Conservation (phyloP, 2,888 invertebrate genomes). For the Andrena minutula region DNA sequence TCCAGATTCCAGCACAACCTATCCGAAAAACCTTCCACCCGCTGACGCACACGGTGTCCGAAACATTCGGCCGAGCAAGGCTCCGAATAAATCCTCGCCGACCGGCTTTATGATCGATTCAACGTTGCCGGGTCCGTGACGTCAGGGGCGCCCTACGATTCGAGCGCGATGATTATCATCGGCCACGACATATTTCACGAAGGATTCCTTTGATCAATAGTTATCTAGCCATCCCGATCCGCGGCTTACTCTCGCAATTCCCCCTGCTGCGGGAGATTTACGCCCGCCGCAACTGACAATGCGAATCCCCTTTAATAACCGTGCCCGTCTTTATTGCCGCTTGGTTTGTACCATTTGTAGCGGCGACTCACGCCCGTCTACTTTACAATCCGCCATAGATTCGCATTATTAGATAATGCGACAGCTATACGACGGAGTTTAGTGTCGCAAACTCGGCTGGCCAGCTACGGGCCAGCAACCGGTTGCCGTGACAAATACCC, state of each 20-base stretch:
- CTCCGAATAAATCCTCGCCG: slow-evolving; percentile 9
- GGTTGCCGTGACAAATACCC: slow-evolving; percentile 12
- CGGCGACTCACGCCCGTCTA: slow-evolving; percentile 57
- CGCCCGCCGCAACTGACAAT: slow-evolving; percentile 63
- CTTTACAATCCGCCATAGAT: slow-evolving; percentile 66
- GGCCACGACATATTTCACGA: slow-evolving; percentile 51
- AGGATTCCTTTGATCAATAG: slow-evolving; percentile 68
- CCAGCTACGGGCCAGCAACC: slow-evolving; percentile 28
- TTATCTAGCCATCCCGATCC: slow-evolving; percentile 56
- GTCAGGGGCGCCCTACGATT: slow-evolving; percentile 13
- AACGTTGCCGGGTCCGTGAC: not conserved
- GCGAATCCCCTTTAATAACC: slow-evolving; percentile 69
- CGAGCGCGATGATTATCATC: slow-evolving; percentile 37
- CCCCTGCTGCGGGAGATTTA: slow-evolving; percentile 61
- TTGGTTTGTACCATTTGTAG: slow-evolving; percentile 63
- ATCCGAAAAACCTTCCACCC: too few relatives aligned
- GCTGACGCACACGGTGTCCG: not conserved
- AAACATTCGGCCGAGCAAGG: not conserved
- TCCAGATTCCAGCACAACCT: not conserved
- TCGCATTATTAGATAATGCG: slow-evolving; percentile 67
- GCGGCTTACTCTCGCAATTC: slow-evolving; percentile 67
- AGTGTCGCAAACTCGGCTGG: slow-evolving; percentile 21
- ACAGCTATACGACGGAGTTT: slow-evolving; percentile 63
- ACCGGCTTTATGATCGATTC: slow-evolving; percentile 23
- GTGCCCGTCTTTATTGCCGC: slow-evolving; percentile 58